Evolutionary conservation across 2,797 vertebrate genomes (phyloP).

Genomic region (Iguana delicatissima): DNA sequence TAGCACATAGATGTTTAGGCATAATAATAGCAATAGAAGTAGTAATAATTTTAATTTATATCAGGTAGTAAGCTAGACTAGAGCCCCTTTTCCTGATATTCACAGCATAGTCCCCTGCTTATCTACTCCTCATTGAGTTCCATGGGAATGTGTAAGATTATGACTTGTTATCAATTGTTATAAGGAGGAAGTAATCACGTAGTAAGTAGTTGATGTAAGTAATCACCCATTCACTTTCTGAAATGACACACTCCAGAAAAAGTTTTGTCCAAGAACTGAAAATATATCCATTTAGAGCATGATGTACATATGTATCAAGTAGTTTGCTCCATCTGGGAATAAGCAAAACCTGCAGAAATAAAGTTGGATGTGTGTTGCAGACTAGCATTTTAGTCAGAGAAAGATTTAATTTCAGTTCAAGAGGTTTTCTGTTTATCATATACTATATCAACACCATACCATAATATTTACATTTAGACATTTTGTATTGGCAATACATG

Average conservation of each 20-base stretch:
- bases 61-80: background rate
- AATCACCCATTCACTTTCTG: background rate
- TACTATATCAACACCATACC: background rate
- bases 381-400: background rate
- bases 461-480: background rate
- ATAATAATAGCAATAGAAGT: background rate
- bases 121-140: background rate
- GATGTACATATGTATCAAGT: background rate
- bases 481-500: too few relatives aligned
- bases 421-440: background rate
- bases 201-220: background rate
- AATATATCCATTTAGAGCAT: background rate
- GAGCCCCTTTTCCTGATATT: background rate
- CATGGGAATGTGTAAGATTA: background rate
- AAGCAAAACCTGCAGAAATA: background rate
- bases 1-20: background rate
- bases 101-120: background rate
- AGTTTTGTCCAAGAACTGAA: background rate
- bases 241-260: background rate
- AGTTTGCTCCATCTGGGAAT: background rate
- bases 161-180: background rate
- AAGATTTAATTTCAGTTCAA: background rate
- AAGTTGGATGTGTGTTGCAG: background rate
- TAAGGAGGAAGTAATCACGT: background rate
- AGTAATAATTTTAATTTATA: too few relatives aligned